These are phyloP conservation scores for Oscheius onirici DNA, from an alignment of 2,888 invertebrate genomes.

Conservation along the genomic window DNA sequence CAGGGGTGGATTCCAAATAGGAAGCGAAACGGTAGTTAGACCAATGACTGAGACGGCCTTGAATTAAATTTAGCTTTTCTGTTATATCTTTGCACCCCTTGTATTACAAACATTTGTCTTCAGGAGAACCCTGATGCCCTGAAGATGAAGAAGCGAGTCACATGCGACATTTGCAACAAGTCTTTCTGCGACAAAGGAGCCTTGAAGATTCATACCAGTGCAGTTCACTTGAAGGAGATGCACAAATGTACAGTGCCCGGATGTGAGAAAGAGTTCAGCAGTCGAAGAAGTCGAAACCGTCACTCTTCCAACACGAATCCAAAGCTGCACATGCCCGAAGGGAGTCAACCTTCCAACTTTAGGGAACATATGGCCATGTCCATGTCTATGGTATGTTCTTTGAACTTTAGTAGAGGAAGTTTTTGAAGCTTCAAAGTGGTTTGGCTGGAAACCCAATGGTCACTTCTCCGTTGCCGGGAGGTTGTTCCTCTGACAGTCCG, in stretches of 20 bases:
- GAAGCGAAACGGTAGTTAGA: too few species aligned
- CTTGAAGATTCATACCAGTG: constrained; percentile 97
- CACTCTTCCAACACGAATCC: constrained; percentile 70
- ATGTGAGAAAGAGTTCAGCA: constrained; percentile 65
- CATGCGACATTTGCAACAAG: constrained; percentile 80
- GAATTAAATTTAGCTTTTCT: too few species aligned
- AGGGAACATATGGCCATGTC: constrained; percentile 25
- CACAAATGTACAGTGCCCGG: constrained; percentile 91
- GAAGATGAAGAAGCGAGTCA: constrained; percentile 59
- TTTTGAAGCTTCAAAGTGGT: neutral
- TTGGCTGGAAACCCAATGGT: constrained; percentile 9
- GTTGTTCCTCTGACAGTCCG: constrained; percentile 5
- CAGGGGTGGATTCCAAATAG: too few species aligned
- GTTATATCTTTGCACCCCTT: too few species aligned
- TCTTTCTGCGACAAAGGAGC: constrained; percentile 78
- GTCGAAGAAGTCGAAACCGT: constrained; percentile 65
- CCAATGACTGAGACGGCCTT: too few species aligned
- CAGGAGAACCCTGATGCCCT: constrained; percentile 17
- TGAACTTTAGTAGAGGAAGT: neutral
- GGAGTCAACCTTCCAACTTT: constrained; percentile 20
- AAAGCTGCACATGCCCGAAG: constrained; percentile 64
- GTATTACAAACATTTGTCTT: neutral
- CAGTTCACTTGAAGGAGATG: constrained; percentile 98
- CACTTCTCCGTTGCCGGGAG: constrained; percentile 1
- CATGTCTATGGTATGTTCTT: constrained; percentile 4